phyloP scores from a whole-genome alignment of 2,113 vertebrate species.

The Apistogramma diplotaenia region DNA sequence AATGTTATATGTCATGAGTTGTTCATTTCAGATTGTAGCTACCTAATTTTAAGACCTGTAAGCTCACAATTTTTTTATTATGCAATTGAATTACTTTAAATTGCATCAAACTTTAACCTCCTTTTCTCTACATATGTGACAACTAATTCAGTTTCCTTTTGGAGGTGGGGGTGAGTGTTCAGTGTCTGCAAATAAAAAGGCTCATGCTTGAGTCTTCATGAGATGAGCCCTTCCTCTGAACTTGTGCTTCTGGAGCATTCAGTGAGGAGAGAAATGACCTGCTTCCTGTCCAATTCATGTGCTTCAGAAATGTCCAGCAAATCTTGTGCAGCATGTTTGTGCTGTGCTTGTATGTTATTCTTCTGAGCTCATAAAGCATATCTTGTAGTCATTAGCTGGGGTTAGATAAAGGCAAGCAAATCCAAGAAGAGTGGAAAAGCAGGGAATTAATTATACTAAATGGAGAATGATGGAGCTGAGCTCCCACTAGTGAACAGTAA shows the following conservation, averaged over 20 bases:
- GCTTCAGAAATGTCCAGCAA: constrained; percentile 74
- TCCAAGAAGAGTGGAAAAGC: constrained; percentile 78
- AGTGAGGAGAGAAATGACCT: constrained; percentile 70
- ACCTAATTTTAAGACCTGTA: no score
- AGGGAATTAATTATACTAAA: constrained; percentile 86
- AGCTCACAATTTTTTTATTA: no score
- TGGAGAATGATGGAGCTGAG: constrained; percentile 82
- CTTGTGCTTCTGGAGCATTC: constrained; percentile 42
- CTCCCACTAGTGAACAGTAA: constrained; percentile 60
- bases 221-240: constrained; percentile 60
- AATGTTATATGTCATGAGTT: no score
- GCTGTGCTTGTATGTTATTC: constrained; percentile 58
- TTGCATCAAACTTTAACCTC: background rate
- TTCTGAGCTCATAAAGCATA: constrained; percentile 74
- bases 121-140: background rate
- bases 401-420: constrained; percentile 69
- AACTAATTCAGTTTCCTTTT: background rate
- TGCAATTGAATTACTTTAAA: background rate
- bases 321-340: constrained; percentile 41
- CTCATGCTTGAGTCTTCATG: constrained; percentile 7
- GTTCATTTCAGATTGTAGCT: no score
- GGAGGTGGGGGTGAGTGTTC: background rate
- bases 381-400: constrained; percentile 70
- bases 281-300: constrained; percentile 74
- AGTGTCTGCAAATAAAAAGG: constrained; percentile 2